These are phyloP conservation scores for Microtus pennsylvanicus DNA, from an alignment of 2,113 vertebrate genomes.

Conservation along the genomic window DNA sequence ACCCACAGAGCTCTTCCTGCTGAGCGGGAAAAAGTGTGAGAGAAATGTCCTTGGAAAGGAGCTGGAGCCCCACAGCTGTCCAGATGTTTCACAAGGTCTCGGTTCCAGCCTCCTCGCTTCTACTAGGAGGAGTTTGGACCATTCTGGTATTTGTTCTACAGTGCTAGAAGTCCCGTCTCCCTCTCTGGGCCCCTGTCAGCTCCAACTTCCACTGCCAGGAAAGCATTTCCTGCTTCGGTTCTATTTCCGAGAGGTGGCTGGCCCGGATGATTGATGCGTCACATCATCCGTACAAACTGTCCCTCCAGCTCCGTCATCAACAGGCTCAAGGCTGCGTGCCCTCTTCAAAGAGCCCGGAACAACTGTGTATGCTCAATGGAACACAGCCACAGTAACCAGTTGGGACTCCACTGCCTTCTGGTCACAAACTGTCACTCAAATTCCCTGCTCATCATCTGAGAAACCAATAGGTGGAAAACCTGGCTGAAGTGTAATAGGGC, in stretches of 20 bases:
- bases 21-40: neutral
- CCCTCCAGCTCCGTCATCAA: neutral
- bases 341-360: neutral
- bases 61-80: neutral
- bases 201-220: neutral
- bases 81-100: neutral
- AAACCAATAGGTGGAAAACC: neutral
- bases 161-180: neutral
- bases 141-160: neutral
- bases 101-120: neutral
- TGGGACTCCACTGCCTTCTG: neutral
- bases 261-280: neutral
- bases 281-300: neutral
- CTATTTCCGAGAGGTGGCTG: neutral
- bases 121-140: neutral
- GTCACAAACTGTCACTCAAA: neutral
- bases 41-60: neutral
- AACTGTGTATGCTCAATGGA: neutral
- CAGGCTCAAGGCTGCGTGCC: neutral
- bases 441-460: fast-evolving
- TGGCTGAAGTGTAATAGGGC: neutral
- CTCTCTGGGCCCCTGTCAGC: neutral
- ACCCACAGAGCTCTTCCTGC: neutral
- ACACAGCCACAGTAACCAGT: fast-evolving
- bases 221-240: neutral